phyloP scores from a whole-genome alignment of 2,113 vertebrate genomes.

The Oenanthe melanoleuca region DNA sequence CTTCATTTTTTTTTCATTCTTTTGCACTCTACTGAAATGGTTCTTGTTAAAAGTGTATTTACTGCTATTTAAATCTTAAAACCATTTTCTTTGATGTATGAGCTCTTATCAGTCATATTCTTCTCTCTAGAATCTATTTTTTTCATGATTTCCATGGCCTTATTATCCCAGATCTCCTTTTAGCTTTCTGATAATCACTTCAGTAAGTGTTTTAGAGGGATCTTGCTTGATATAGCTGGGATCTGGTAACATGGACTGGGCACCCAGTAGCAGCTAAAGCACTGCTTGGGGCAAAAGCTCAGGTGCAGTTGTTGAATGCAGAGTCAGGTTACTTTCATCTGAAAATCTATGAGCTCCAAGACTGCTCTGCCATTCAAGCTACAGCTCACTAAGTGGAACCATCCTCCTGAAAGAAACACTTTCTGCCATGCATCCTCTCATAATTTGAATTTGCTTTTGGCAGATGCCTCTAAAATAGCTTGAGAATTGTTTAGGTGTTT shows the following conservation, averaged over 20 bases:
- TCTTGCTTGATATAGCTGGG: neutral
- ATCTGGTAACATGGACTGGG: neutral
- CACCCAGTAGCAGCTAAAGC: neutral
- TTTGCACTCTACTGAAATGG: neutral
- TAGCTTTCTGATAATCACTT: neutral
- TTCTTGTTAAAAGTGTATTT: neutral
- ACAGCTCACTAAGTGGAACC: neutral
- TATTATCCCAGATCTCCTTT: neutral
- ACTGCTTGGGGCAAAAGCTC: neutral
- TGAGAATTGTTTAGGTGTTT: neutral
- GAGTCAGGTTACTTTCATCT: neutral
- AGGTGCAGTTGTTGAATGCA: neutral
- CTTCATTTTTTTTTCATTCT: neutral
- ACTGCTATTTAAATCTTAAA: neutral
- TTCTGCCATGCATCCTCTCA: neutral
- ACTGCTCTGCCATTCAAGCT: neutral
- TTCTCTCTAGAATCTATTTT: neutral
- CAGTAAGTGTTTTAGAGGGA: neutral
- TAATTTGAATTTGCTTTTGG: neutral
- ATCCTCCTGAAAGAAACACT: neutral
- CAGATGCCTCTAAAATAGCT: neutral
- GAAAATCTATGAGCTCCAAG: neutral
- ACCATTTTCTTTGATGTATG: neutral
- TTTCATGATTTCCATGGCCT: neutral
- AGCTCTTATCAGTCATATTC: neutral